Conservation (phyloP, 2,888 invertebrate species). For the Nymphalis polychloros region DNA sequence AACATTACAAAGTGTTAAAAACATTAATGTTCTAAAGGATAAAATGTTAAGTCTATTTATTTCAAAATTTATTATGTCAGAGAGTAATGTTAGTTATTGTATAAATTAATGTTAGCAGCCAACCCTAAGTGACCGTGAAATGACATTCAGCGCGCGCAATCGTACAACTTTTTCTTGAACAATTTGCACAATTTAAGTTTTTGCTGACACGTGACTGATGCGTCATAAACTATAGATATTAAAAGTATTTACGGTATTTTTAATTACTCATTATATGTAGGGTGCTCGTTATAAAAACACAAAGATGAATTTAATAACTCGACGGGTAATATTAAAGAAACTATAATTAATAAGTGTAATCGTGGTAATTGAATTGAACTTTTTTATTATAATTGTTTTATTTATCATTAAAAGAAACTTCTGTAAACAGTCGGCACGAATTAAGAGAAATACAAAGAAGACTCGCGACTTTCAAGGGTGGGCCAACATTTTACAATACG, state of each 20-base stretch:
- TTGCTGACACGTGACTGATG: slow-evolving; percentile 47
- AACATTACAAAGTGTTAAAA: slow-evolving; percentile 17
- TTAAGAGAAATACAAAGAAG: slow-evolving; percentile 14
- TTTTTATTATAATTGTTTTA: slow-evolving; percentile 2
- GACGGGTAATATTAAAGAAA: background rate
- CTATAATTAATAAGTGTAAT: slow-evolving; percentile 2
- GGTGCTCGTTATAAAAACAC: slow-evolving; percentile 11
- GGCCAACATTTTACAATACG: slow-evolving; percentile 76
- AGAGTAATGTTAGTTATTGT: slow-evolving; percentile 25
- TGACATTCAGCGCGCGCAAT: slow-evolving; percentile 53
- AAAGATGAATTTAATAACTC: background rate
- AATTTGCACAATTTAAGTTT: slow-evolving; percentile 42
- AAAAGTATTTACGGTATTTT: slow-evolving; percentile 9
- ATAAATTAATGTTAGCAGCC: slow-evolving; percentile 36
- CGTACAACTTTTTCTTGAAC: slow-evolving; percentile 23
- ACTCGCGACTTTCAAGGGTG: slow-evolving; percentile 66
- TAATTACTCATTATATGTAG: slow-evolving; percentile 19
- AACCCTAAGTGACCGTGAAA: slow-evolving; percentile 66
- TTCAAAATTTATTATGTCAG: slow-evolving; percentile 17
- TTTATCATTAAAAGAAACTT: slow-evolving; percentile 3
- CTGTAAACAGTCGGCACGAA: slow-evolving; percentile 16
- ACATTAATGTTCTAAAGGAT: slow-evolving; percentile 10
- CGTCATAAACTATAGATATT: slow-evolving; percentile 26
- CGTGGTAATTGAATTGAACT: background rate
- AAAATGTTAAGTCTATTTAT: slow-evolving; percentile 19